A percentile compares a stretch with the other conserved stretches of the same genome.
These are phyloP conservation scores for Coilia nasus DNA, from an alignment of 2,797 vertebrate genomes.

Conservation along the genomic window DNA sequence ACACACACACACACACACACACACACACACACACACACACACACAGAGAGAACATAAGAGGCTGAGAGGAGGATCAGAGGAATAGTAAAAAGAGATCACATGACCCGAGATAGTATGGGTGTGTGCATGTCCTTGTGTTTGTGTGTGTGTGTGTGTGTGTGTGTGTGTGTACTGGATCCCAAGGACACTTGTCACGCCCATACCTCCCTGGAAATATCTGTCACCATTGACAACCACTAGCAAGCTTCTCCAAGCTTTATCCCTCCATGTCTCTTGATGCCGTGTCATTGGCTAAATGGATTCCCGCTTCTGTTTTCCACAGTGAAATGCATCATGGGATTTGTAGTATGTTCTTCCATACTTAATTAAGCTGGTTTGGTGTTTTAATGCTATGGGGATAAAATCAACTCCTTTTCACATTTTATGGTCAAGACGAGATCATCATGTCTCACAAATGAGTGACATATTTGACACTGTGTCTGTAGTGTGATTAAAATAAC, in stretches of 20 bases:
- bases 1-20: constrained; percentile 5
- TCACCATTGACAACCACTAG: constrained; percentile 56
- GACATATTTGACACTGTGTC: too few relatives aligned
- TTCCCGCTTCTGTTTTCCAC: constrained; percentile 31
- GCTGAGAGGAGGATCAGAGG: constrained; percentile 65
- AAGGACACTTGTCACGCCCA: constrained; percentile 68
- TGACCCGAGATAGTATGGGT: constrained; percentile 61
- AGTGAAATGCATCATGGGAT: constrained; percentile 41
- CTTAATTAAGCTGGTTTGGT: background rate
- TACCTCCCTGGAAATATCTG: constrained; percentile 55
- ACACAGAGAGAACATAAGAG: constrained; percentile 59
- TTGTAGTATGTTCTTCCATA: constrained; percentile 40
- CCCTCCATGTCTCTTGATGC: constrained; percentile 40
- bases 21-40: constrained; percentile 35
- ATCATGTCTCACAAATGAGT: background rate
- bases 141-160: constrained; percentile 35
- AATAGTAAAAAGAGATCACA: constrained; percentile 65
- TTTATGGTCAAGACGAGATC: background rate
- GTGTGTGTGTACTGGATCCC: constrained; percentile 65
- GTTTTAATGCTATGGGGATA: background rate
- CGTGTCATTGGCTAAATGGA: constrained; percentile 36
- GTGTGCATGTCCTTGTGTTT: constrained; percentile 43
- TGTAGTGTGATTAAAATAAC: background rate
- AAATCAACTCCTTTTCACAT: background rate
- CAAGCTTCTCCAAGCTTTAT: constrained; percentile 41